These are phyloP conservation scores for Pectinophora gossypiella DNA, from an alignment of 1,140 invertebrate species.

Conservation along the genomic window DNA sequence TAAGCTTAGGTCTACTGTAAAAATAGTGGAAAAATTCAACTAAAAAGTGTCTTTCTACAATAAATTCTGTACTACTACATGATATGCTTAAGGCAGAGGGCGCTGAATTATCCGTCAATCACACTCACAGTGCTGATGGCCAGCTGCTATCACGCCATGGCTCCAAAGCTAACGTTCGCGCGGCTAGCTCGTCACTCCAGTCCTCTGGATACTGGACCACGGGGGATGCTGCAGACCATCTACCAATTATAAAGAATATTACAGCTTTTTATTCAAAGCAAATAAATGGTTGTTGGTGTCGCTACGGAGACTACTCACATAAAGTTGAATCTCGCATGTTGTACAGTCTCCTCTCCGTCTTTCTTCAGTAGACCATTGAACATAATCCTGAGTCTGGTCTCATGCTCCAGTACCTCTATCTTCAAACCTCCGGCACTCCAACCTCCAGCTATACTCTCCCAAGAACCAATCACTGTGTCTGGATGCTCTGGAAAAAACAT, in stretches of 20 bases:
- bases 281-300: no score
- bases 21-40: background rate
- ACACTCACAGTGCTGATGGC: slow-evolving; percentile 47
- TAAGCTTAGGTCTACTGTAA: background rate
- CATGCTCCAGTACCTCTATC: slow-evolving; percentile 74
- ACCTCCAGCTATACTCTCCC: slow-evolving; percentile 28
- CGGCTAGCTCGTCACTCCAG: slow-evolving; percentile 67
- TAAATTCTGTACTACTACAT: background rate
- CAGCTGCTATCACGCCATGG: slow-evolving; percentile 70
- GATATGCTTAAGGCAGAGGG: no score
- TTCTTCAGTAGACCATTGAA: slow-evolving; percentile 78
- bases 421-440: slow-evolving; percentile 77
- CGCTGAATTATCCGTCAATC: no score
- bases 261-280: no score
- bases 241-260: no score
- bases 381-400: slow-evolving; percentile 74
- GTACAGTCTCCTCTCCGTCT: slow-evolving; percentile 44
- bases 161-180: slow-evolving; percentile 75
- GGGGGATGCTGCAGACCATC: slow-evolving; percentile 76
- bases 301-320: slow-evolving; percentile 62
- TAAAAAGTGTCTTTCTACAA: background rate
- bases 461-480: slow-evolving; percentile 38
- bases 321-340: slow-evolving; percentile 70
- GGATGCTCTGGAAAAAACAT: slow-evolving; percentile 33
- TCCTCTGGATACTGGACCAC: slow-evolving; percentile 69